A percentile compares a stretch with the other conserved stretches of the same genome.
phyloP scores from a whole-genome alignment of 2,888 invertebrate genomes.

The Xestia xanthographa region DNA sequence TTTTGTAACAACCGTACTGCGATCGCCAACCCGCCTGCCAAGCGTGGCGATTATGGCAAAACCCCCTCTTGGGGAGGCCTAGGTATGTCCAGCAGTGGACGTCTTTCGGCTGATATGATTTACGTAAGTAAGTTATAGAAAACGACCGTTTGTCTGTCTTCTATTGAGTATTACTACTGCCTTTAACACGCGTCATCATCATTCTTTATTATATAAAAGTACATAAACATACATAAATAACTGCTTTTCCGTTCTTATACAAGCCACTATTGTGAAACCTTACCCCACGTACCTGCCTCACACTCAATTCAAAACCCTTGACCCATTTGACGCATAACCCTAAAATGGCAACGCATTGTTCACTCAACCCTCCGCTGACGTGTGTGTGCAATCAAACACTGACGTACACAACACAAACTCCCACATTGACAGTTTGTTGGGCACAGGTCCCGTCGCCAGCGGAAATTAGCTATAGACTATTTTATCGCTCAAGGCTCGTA shows the following conservation, averaged over 20 bases:
- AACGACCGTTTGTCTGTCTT: no score
- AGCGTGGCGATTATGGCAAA: no score
- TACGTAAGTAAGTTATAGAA: no score
- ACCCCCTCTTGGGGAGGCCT: no score
- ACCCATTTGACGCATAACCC: slow-evolving; percentile 49
- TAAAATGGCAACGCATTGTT: slow-evolving; percentile 57
- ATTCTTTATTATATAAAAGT: not conserved
- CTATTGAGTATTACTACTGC: not conserved
- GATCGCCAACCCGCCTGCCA: no score
- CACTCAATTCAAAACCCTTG: slow-evolving; percentile 49
- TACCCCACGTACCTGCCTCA: not conserved
- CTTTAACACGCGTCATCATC: not conserved
- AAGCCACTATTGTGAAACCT: slow-evolving; percentile 16
- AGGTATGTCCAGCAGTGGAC: no score
- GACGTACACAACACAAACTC: slow-evolving; percentile 23
- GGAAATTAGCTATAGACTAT: not conserved
- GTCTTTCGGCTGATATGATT: no score
- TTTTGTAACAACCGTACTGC: no score
- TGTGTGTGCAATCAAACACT: slow-evolving; percentile 61
- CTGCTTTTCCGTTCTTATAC: not conserved
- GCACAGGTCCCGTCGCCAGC: not conserved
- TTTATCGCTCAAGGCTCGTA: not conserved
- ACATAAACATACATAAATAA: not conserved
- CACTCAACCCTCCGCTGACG: slow-evolving; percentile 55
- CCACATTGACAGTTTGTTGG: slow-evolving; percentile 49